Evolutionary conservation across 2,888 invertebrate species (phyloP).

Genomic region (Eutolmus rufibarbis): DNA sequence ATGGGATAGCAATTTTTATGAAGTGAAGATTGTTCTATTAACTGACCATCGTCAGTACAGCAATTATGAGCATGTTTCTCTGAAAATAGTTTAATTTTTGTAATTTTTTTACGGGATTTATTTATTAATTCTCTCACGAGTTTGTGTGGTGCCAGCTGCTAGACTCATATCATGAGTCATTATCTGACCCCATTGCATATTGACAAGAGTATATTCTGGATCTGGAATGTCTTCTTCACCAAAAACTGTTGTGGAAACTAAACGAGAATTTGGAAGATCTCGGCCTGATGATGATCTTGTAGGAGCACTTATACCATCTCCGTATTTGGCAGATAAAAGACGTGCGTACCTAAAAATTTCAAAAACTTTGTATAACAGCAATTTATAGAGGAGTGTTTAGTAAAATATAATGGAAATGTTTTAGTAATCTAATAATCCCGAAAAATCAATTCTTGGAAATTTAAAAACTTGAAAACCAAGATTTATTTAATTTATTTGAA

Average conservation of each 20-base stretch:
- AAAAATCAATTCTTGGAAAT: too few species aligned
- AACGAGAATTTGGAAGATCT: conserved; percentile 73
- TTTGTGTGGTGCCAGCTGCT: conserved; percentile 68
- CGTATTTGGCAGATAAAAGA: conserved; percentile 63
- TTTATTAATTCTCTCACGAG: conserved; percentile 69
- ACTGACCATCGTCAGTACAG: conserved; percentile 68
- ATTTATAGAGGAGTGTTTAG: background rate
- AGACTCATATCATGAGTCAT: conserved; percentile 69
- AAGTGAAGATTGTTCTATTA: conserved; percentile 63
- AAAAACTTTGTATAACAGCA: background rate
- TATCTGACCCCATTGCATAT: conserved; percentile 72
- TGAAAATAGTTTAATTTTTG: conserved; percentile 51
- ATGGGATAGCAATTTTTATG: conserved; percentile 65
- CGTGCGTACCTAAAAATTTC: conserved; percentile 58
- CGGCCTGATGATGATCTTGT: conserved; percentile 70
- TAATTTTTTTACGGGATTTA: background rate
- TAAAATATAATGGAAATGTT: background rate
- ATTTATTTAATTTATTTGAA: too few species aligned
- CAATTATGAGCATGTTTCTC: conserved; percentile 69
- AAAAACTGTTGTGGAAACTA: conserved; percentile 74
- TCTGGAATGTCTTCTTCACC: conserved; percentile 76
- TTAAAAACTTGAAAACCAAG: too few species aligned
- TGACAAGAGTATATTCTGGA: conserved; percentile 75
- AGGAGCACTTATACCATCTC: conserved; percentile 67
- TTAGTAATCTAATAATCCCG: too few species aligned